These are phyloP conservation scores for Volucella zonaria DNA, from an alignment of 2,888 invertebrate genomes.

Conservation along the genomic window DNA sequence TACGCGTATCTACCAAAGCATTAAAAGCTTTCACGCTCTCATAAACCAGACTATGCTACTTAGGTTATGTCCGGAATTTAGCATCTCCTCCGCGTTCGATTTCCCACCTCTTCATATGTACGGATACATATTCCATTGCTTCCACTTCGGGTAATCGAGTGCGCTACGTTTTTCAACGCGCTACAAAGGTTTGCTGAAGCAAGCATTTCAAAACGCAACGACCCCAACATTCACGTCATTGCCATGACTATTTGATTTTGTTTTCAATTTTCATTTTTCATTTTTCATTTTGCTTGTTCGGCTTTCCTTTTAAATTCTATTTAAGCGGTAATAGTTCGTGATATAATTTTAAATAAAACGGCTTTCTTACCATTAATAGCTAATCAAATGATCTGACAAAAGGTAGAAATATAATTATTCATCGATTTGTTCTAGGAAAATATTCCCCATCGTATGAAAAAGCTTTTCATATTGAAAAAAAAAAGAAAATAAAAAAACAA, in stretches of 20 bases:
- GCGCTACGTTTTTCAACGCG: neutral
- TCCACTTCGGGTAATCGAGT: too few relatives aligned
- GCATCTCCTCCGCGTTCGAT: neutral
- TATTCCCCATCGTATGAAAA: too few relatives aligned
- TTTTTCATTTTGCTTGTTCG: constrained; percentile 19
- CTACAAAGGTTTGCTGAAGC: constrained; percentile 22
- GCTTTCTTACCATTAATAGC: constrained; percentile 17
- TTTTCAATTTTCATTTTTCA: constrained; percentile 22
- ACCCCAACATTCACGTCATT: constrained; percentile 47
- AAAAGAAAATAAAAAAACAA: too few relatives aligned
- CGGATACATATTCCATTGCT: too few relatives aligned
- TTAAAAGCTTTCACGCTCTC: neutral
- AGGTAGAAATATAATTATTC: neutral
- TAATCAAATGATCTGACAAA: constrained; percentile 9
- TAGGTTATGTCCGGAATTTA: too few relatives aligned
- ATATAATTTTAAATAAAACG: constrained; percentile 35
- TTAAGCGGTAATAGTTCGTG: constrained; percentile 43
- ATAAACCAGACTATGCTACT: constrained; percentile 4
- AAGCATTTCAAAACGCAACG: constrained; percentile 51
- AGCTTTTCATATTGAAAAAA: too few relatives aligned
- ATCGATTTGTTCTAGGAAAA: neutral
- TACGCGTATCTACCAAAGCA: neutral
- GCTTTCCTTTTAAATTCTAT: neutral
- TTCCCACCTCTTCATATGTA: neutral
- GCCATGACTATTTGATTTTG: constrained; percentile 41